Conservation (phyloP, 2,113 vertebrate species). For the Cervus canadensis region DNA sequence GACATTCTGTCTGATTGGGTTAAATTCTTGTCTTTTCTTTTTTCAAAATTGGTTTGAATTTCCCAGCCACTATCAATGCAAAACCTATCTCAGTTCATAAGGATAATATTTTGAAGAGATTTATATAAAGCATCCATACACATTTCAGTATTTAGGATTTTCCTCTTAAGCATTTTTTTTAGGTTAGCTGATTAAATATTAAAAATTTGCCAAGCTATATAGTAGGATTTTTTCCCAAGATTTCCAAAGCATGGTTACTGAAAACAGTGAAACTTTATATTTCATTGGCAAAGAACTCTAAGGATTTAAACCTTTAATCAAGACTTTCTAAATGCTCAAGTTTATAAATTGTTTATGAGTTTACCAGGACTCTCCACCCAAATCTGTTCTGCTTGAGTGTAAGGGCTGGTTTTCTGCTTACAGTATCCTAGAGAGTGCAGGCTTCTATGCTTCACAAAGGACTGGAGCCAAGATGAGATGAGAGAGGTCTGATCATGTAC, state of each 20-base stretch:
- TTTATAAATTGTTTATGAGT: constrained; percentile 78
- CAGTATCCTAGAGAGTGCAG: not conserved
- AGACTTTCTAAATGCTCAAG: constrained; percentile 63
- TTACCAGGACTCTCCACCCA: constrained; percentile 60
- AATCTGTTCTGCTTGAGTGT: constrained; percentile 68
- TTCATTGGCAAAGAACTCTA: constrained; percentile 67
- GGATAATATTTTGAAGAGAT: constrained; percentile 6
- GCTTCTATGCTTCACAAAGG: constrained; percentile 40
- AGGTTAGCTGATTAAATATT: constrained; percentile 65
- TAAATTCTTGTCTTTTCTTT: not conserved
- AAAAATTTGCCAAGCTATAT: constrained; percentile 15
- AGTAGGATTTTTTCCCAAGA: not conserved
- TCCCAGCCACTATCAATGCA: not conserved
- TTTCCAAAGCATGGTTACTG: constrained; percentile 55
- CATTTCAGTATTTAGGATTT: constrained; percentile 22
- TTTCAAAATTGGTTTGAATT: not conserved
- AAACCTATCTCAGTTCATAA: not conserved
- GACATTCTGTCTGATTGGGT: not conserved
- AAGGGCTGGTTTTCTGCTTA: constrained; percentile 60
- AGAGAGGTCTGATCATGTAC: not conserved
- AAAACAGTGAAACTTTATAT: constrained; percentile 72
- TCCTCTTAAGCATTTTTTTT: not conserved
- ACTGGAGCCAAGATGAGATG: not conserved
- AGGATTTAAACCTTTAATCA: constrained; percentile 74
- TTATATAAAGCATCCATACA: not conserved